Evolutionary conservation across 1,140 invertebrate genomes (phyloP), one percentile per base, ranked within the genome.

Genomic region (Diorhabda sublineata): DNA sequence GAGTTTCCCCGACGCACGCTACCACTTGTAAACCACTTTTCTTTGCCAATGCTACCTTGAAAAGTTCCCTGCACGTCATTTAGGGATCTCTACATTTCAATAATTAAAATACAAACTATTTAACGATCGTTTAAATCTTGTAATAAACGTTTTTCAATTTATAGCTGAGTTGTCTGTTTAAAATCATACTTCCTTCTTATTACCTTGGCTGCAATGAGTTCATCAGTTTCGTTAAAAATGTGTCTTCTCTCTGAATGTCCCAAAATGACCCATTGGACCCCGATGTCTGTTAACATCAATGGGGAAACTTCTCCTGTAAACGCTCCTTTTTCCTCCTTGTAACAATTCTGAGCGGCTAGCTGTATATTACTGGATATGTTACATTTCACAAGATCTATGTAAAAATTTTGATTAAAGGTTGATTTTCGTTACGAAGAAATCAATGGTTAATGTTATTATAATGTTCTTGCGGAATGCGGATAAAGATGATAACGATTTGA

Each of bases 231-330:
- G 7, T 91, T 90, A 83, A 99, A 99, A 66, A 99, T 91, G 75
- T 96, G 93, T 75, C 98, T 88, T 74, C 98, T 89, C 82, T 99
- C 98, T 5, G 97, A 99, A 81, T 99, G 98, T 0, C 98, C 98
- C 42, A 99, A 82, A 78, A 99, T 98, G 0, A 98, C 97, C 95
- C 96, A 99, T 41, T 94, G 87, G 69, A 89, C 89, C 8, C 92
- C 94, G 78, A 95, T 85, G 83, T 99, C 97, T 81, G 94, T 90
- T 65, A 99, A 88, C 97, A 99, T 99, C 42, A 89, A 90, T 45
- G 97, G 93, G 71, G 95, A 95, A 62, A 66, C 70, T 74, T 89
- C 88, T 75, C 43, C 68, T 72, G 98, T 99, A 81, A 99, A 99
- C 45, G 98, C 98, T 69, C 98, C 98, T 77, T 94, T 98, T 4